Percentiles rank a stretch among this genome's conserved stretches.
These are phyloP conservation scores for Holcopasites calliopsidis DNA, from an alignment of 1,140 invertebrate genomes.

Conservation along the genomic window DNA sequence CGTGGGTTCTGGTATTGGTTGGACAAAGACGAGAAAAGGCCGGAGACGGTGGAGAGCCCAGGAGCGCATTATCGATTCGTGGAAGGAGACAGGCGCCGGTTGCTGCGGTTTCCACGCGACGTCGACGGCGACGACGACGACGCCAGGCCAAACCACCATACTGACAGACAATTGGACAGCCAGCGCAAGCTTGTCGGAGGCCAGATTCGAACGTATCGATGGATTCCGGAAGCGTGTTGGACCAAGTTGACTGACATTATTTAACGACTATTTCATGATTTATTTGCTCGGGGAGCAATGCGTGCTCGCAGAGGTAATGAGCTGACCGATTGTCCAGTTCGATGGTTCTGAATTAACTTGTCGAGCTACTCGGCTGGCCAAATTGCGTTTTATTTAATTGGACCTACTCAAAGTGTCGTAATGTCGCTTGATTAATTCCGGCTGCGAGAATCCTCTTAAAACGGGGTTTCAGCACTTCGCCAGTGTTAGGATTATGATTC, in stretches of 20 bases:
- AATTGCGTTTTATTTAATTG: too few relatives aligned
- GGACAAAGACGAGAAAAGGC: not conserved
- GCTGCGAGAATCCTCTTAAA: not conserved
- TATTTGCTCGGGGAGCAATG: too few relatives aligned
- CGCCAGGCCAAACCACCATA: not conserved
- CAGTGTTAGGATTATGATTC: not conserved
- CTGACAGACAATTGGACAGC: constrained; percentile 36
- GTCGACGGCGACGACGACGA: constrained; percentile 3
- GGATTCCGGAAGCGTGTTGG: too few relatives aligned
- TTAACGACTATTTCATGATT: too few relatives aligned
- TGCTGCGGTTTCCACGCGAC: constrained; percentile 45
- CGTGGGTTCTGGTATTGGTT: not conserved
- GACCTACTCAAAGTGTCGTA: not conserved
- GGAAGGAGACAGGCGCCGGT: constrained; percentile 32
- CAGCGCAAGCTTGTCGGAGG: constrained; percentile 10
- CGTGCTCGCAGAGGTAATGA: too few relatives aligned
- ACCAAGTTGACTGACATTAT: too few relatives aligned
- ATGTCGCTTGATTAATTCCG: not conserved
- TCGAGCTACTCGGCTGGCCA: too few relatives aligned
- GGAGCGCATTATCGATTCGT: constrained; percentile 54
- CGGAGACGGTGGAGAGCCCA: not conserved
- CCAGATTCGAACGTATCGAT: too few relatives aligned
- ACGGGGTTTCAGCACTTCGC: not conserved
- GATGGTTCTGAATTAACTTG: too few relatives aligned
- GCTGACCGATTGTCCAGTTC: too few relatives aligned